Percentiles rank a stretch among this genome's conserved stretches.
These are phyloP conservation scores for Mustela nigripes DNA, from an alignment of 2,113 vertebrate species.

Conservation along the genomic window DNA sequence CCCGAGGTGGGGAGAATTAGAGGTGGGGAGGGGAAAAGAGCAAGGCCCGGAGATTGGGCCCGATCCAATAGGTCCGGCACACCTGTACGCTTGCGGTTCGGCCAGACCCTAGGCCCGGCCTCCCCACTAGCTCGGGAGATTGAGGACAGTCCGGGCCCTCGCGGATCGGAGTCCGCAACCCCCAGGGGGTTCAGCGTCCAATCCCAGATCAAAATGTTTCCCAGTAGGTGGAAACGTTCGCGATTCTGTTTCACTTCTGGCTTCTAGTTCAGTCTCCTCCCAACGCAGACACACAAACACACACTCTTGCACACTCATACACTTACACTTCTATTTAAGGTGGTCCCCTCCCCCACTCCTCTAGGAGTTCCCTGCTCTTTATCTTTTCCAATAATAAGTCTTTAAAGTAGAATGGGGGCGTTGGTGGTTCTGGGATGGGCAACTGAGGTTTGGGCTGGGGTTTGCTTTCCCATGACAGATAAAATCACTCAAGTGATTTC, in stretches of 20 bases:
- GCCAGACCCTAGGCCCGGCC: background rate
- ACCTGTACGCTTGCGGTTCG: background rate
- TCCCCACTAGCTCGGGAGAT: background rate
- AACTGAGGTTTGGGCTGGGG: slow-evolving; percentile 56
- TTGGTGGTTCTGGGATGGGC: slow-evolving; percentile 49
- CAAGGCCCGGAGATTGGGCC: background rate
- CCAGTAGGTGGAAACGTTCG: slow-evolving; percentile 32
- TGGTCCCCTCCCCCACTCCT: background rate
- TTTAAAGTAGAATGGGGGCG: slow-evolving; percentile 25
- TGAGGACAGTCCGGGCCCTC: background rate
- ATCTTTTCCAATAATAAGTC: slow-evolving; percentile 52
- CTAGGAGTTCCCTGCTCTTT: background rate
- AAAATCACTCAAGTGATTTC: slow-evolving; percentile 75
- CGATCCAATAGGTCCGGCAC: background rate
- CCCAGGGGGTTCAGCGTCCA: background rate
- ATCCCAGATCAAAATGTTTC: slow-evolving; percentile 52
- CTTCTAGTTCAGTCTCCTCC: slow-evolving; percentile 23
- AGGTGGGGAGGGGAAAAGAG: background rate
- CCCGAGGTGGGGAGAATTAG: background rate
- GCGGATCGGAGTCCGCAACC: background rate
- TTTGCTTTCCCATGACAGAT: slow-evolving; percentile 82
- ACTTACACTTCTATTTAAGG: background rate
- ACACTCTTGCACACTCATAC: background rate
- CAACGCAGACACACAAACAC: background rate
- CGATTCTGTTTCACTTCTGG: slow-evolving; percentile 57